Evolutionary conservation across 1,140 invertebrate genomes (phyloP), one percentile per base, ranked within the genome.

Genomic region (Neodiprion pinetum): DNA sequence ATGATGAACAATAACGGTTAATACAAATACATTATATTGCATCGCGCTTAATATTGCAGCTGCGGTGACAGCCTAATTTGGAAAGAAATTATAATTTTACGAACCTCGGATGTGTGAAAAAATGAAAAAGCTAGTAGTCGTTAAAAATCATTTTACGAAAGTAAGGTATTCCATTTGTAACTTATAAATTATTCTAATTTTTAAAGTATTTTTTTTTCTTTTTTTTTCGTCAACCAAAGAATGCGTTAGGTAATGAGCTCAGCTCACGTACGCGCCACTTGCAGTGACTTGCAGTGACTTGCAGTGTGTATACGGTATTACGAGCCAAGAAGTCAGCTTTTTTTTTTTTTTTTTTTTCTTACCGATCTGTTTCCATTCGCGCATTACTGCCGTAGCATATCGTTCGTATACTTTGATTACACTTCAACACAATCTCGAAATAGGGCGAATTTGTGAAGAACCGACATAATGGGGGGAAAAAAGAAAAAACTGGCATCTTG

Each of bases 171-270:
- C 80, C 78, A 80, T 73, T 84, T 74, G 79, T 79, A 61, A 61
- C 53, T 61, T 80, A 80, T 86, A 86, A 87, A 82, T 87, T 86
- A 86, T 87, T 80, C 49, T 79, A 78, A 76, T 82, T 87, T 86
- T 85, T 80, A 84, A 85, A 74, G 75, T 84, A 82, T 79, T 81
- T 80, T 75, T 79, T 84, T 84, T 85, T 84, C 78, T 80, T 75
- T 76, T 72, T 61, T 49, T 21, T 48, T 65, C 23, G 14, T 17
- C 12, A 79, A 74, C 71, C 68, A 76, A 76, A 76, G 69, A 70
- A 84, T 80, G 77, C 82, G 83, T 84, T 85, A 81, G 80, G 83
- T 80, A 83, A 82, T 72, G 75, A 82, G 77, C 75, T 78, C 72
- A 75, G 77, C 77, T 84, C 77, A 80, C 76, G 61, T 75, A 23